These are phyloP conservation scores for Poecilia picta DNA, from an alignment of 2,797 vertebrate species.

Conservation along the genomic window DNA sequence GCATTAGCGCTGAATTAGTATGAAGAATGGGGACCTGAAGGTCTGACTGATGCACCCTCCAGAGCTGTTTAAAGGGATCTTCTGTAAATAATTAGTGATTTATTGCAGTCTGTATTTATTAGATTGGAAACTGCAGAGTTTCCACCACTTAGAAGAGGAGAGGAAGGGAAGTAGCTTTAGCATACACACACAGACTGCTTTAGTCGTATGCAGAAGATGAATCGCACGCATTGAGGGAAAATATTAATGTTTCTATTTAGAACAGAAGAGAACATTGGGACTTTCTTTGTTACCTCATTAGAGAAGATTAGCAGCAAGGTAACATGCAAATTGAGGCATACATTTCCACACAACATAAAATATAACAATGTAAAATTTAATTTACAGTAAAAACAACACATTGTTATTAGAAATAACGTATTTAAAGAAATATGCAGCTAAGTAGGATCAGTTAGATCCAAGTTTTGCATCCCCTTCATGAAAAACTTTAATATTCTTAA, in stretches of 20 bases:
- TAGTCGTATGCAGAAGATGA: neutral
- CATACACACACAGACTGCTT: constrained; percentile 6
- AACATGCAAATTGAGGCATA: neutral
- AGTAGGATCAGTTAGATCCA: neutral
- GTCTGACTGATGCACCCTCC: constrained; percentile 70
- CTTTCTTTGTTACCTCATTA: neutral
- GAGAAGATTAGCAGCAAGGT: neutral
- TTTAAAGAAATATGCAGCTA: neutral
- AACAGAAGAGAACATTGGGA: neutral
- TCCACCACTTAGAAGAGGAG: constrained; percentile 35
- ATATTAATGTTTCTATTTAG: constrained; percentile 21
- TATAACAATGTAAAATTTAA: neutral
- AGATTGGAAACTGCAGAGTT: constrained; percentile 56
- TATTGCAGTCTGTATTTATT: constrained; percentile 66
- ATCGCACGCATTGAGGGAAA: constrained; percentile 19
- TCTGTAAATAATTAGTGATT: constrained; percentile 80
- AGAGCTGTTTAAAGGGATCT: constrained; percentile 76
- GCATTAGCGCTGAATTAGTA: constrained; percentile 82
- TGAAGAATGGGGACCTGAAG: constrained; percentile 51
- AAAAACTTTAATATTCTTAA: too few species aligned
- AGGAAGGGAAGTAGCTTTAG: constrained; percentile 7
- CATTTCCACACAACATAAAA: neutral
- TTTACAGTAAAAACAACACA: neutral
- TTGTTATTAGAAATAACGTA: neutral
- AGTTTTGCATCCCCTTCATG: neutral